Conservation (phyloP, 2,888 invertebrate genomes). For the Ochropleura leucogaster region DNA sequence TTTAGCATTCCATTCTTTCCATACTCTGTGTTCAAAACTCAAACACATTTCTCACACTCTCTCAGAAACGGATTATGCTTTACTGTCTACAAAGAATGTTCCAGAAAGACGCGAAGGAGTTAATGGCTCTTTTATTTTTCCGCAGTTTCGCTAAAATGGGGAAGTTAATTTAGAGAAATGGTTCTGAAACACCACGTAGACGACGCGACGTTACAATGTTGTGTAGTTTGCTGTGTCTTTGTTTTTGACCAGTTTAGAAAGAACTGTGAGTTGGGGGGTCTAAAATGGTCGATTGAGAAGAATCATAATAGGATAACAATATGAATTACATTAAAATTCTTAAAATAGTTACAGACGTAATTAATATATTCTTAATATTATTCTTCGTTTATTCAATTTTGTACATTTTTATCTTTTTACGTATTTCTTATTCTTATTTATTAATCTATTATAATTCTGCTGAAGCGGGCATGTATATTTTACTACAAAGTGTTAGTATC, state of each 20-base stretch:
- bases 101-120: constrained; percentile 40
- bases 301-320: too few relatives aligned
- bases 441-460: too few relatives aligned
- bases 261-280: not conserved
- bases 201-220: constrained; percentile 8
- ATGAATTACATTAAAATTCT: too few relatives aligned
- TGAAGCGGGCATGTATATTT: too few relatives aligned
- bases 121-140: constrained; percentile 49
- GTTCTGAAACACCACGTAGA: constrained; percentile 3
- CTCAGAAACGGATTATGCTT: constrained; percentile 48
- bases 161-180: constrained; percentile 47
- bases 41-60: constrained; percentile 39
- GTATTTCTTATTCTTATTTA: too few relatives aligned
- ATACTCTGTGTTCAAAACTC: constrained; percentile 33
- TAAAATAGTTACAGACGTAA: too few relatives aligned
- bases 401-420: too few relatives aligned
- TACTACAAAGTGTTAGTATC: too few relatives aligned
- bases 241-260: not conserved
- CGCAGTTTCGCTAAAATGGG: constrained; percentile 37
- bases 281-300: too few relatives aligned
- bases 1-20: constrained; percentile 13
- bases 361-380: too few relatives aligned
- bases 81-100: constrained; percentile 43
- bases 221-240: not conserved
- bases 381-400: too few relatives aligned